These are phyloP conservation scores for Mellivora capensis DNA, from an alignment of 2,113 vertebrate species.

Conservation along the genomic window DNA sequence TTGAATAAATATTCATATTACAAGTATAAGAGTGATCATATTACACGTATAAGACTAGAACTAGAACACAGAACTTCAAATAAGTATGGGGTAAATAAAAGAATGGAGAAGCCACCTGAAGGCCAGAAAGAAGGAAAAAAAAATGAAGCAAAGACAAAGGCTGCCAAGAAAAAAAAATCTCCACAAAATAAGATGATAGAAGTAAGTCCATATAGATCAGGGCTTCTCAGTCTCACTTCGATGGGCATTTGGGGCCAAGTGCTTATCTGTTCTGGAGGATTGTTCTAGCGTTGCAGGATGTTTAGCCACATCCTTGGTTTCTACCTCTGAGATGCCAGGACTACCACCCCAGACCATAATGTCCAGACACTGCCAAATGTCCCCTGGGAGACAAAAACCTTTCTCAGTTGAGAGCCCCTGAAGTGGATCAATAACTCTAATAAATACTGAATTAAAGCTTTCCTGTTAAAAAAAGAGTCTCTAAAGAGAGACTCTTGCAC, in stretches of 20 bases:
- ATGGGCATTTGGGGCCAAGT: background rate
- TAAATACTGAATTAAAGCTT: background rate
- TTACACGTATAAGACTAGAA: background rate
- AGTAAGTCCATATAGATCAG: background rate
- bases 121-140: background rate
- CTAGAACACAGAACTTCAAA: background rate
- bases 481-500: background rate
- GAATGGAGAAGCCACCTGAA: background rate
- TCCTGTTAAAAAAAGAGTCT: background rate
- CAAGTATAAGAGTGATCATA: background rate
- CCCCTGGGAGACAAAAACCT: background rate
- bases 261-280: background rate
- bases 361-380: background rate
- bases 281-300: background rate
- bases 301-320: background rate
- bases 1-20: background rate
- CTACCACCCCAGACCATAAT: background rate
- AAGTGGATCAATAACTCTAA: background rate
- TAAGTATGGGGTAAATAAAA: background rate
- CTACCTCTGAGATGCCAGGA: background rate
- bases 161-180: background rate
- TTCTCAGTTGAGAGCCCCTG: background rate
- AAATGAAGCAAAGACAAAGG: background rate
- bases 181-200: background rate
- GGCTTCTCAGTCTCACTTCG: background rate